Conservation (phyloP, 2,797 vertebrate species). For the Macrochelys suwanniensis region DNA sequence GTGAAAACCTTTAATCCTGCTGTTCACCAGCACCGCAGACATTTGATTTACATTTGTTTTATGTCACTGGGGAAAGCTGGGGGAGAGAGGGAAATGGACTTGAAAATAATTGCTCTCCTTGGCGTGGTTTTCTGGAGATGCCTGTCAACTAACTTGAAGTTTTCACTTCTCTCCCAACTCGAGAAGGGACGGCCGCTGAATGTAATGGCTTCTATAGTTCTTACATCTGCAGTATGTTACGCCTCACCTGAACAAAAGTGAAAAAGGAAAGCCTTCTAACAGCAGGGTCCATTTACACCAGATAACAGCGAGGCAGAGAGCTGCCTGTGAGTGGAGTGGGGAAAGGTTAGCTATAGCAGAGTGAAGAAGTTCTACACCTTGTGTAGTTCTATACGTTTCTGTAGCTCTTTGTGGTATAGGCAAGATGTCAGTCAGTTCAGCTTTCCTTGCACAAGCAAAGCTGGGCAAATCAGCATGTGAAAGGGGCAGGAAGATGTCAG, state of each 20-base stretch:
- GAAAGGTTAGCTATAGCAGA: slow-evolving; percentile 17
- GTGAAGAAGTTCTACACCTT: neutral
- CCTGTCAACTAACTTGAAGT: neutral
- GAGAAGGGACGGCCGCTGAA: neutral
- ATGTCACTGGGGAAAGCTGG: neutral
- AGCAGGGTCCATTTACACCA: slow-evolving; percentile 46
- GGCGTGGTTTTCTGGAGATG: neutral
- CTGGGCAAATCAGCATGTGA: neutral
- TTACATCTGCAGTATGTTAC: slow-evolving; percentile 54
- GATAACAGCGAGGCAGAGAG: slow-evolving; percentile 19
- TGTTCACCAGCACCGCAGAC: neutral
- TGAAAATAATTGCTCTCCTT: neutral
- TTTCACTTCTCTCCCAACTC: slow-evolving; percentile 25
- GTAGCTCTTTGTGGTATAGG: neutral
- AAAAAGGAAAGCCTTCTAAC: slow-evolving; percentile 31
- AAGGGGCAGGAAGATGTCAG: slow-evolving; percentile 22
- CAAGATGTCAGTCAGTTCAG: neutral
- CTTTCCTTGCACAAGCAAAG: slow-evolving; percentile 9
- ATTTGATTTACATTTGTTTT: slow-evolving; percentile 43
- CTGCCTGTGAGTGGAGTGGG: slow-evolving; percentile 5
- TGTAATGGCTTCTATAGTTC: slow-evolving; percentile 16
- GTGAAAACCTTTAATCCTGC: slow-evolving; percentile 5
- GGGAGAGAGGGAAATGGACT: neutral
- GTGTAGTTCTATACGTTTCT: slow-evolving; percentile 1
- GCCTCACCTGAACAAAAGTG: slow-evolving; percentile 44